Percentiles rank a stretch among this genome's conserved stretches.
These are phyloP conservation scores for Spilarctia lutea DNA, from an alignment of 2,888 invertebrate species.

Conservation along the genomic window DNA sequence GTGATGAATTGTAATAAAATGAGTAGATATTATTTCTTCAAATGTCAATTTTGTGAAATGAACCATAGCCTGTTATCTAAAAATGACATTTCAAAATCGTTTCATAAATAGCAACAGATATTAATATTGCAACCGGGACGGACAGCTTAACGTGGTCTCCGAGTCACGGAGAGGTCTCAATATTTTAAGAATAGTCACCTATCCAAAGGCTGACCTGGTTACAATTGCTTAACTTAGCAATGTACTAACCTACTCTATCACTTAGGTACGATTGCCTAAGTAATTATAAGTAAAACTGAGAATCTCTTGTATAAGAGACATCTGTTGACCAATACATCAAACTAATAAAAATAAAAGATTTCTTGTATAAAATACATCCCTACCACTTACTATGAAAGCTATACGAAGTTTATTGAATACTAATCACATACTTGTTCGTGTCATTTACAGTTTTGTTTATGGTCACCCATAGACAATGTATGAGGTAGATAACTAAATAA, in stretches of 20 bases:
- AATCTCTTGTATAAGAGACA: background rate
- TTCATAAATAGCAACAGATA: background rate
- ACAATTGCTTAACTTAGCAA: background rate
- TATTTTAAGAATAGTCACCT: background rate
- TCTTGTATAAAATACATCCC: constrained; percentile 12
- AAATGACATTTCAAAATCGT: too few species aligned
- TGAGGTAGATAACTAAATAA: constrained; percentile 40
- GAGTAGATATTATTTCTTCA: too few species aligned
- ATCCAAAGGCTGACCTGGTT: background rate
- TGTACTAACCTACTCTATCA: background rate
- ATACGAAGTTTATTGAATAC: constrained; percentile 24
- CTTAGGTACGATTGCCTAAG: background rate
- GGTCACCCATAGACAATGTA: constrained; percentile 23
- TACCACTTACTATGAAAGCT: constrained; percentile 29
- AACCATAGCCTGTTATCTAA: too few species aligned
- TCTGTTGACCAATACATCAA: background rate
- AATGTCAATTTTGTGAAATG: too few species aligned
- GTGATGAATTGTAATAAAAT: background rate
- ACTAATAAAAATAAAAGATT: background rate
- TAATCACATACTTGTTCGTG: constrained; percentile 24
- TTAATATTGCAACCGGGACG: background rate
- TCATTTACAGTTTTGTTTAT: constrained; percentile 12
- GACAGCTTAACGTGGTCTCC: background rate
- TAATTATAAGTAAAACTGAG: background rate
- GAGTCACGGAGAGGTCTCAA: too few species aligned